phyloP scores from a whole-genome alignment of 2,888 invertebrate species.

The Cephus spinipes region DNA sequence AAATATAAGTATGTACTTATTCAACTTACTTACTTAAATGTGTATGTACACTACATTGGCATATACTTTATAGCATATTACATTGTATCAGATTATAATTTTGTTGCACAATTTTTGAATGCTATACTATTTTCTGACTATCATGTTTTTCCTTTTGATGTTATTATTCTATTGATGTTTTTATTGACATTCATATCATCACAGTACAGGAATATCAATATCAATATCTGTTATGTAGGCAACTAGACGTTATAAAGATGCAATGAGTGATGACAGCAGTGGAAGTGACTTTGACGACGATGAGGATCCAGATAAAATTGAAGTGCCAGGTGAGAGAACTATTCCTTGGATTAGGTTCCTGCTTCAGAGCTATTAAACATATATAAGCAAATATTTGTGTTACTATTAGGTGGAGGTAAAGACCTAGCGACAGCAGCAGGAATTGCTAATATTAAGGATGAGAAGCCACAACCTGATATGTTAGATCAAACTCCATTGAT shows the following conservation, averaged over 20 bases:
- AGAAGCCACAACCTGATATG: slow-evolving; percentile 60
- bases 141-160: slow-evolving; percentile 7
- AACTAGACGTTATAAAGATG: slow-evolving; percentile 58
- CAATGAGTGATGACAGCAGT: slow-evolving; percentile 68
- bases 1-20: background rate
- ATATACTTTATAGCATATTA: background rate
- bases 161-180: no score
- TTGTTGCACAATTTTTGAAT: background rate
- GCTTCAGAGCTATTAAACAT: slow-evolving; percentile 8
- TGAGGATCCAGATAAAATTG: slow-evolving; percentile 91
- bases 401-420: slow-evolving; percentile 81
- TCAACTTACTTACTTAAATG: no score
- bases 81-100: slow-evolving; percentile 3
- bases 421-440: slow-evolving; percentile 85
- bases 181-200: no score
- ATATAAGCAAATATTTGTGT: slow-evolving; percentile 12
- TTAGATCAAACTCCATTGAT: slow-evolving; percentile 28
- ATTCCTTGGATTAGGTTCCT: background rate
- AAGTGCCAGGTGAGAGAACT: slow-evolving; percentile 81
- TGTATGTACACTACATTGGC: no score
- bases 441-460: slow-evolving; percentile 72
- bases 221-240: slow-evolving; percentile 36
- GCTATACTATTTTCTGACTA: background rate
- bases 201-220: background rate
- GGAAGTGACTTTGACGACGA: slow-evolving; percentile 86